Evolutionary conservation across 2,113 vertebrate species (phyloP), one percentile per base, ranked within the genome.

Genomic region (Grantiella picta): DNA sequence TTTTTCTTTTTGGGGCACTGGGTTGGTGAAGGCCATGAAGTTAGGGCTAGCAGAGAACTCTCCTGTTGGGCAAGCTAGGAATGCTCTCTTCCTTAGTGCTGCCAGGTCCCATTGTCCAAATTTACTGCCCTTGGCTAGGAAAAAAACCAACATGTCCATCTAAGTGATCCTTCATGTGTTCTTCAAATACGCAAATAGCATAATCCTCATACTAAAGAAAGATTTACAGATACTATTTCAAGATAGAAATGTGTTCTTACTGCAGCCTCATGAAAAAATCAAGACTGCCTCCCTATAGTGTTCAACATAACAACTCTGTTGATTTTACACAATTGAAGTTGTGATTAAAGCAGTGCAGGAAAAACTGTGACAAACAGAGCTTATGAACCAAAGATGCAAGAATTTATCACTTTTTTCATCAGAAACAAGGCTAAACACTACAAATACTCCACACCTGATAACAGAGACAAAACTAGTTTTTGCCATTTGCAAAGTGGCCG

Each of bases 171-270:
- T 81, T 50, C 53, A 70, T 49, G 29, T 61, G 17, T 65, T 91
- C 57, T 70, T 92, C 73, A 75, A 82, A 56, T 53, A 65, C 31
- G 16, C 35, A 90, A 82, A 66, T 21, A 47, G 28, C 56, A 60
- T 59, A 72, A 70, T 56, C 68, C 33, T 70, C 66, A 64, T 54
- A 89, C 40, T 80, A 80, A 76, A 77, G 49, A 79, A 64, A 77
- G n/a, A 88, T 31, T 73, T 75, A 63, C 27, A 45, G 31, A 45
- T 38, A 19, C 13, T 45, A 15, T 63, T 70, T 91, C 28, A 59
- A 28, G 42, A 47, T 24, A 83, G 64, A 91, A 87, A 79, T 16
- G 12, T 17, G 31, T 45, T 76, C 40, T 65, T 82, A 66, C 65
- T 70, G 57, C 45, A 70, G 25, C 23, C 59, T 73, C 47, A 77